Evolutionary conservation across 2,888 invertebrate genomes (phyloP), one percentile per base, ranked within the genome.

Genomic region (Strigamia transsilvanica): DNA sequence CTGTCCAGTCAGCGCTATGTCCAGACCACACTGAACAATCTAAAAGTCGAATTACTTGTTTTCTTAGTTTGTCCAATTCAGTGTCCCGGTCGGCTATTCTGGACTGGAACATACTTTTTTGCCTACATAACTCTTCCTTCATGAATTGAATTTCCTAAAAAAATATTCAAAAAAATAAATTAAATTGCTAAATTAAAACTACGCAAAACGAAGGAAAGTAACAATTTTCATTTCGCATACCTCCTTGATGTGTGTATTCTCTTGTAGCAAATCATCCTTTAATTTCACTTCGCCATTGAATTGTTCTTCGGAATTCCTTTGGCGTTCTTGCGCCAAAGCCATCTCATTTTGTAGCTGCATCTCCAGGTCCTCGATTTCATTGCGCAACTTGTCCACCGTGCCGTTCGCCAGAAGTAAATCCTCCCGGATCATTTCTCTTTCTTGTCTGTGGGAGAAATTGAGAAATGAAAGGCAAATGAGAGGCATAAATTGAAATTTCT

Each of bases 361-460:
- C 85, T 91, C 90, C 79, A 88, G 83, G 83, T 90, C 89, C 86
- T 88, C 85, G 21, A 91, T 85, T 86, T 92, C 91, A 79, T 89
- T 87, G 0, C 90, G 87, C 27, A 88, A 87, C 85, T 85, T 88
- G 83, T 88, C 89, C 10, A 89, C 85, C 41, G 89, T 86, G 85
- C 89, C 86, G 83, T 88, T 87, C 80, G 87, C 84, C 83, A 90
- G 90, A 82, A 91, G 90, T 83, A 91, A 87, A 86, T 92, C 92
- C 82, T 91, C 91, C 82, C 90, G 89, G 42, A 91, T 87, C 84
- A 89, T 86, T 84, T 91, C 92, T 78, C 91, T 87, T 86, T 92
- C 92, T 84, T 90, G 90, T 83, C 90, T 86, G 80, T 61, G 80
- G 23, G 23, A 34, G 0, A 27, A 77, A 38, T 1, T 2, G 10